Base-by-base conservation (phyloP, 2,888 invertebrate genomes). In the Zaprionus obscuricornis region DNA sequence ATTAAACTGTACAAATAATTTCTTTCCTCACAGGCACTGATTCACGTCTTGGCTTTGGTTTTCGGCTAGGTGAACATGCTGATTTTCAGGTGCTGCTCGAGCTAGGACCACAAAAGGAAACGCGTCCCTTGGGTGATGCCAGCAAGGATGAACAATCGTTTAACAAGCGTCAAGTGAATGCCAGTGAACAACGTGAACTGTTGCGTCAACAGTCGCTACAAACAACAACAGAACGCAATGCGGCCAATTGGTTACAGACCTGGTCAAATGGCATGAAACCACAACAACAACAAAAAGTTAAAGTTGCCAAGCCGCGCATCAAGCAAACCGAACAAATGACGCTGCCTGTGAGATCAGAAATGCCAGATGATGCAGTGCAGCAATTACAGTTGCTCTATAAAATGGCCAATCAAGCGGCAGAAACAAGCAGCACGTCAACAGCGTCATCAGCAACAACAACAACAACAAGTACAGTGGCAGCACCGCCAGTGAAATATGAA, bases 31-130 rank as follows among this genome's bases (percentile, higher is more conserved):
- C 90, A 96, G 96, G 96, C 26, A 95, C 95, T 2, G 96, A 96
- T 86, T 95, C 95, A 0, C 92, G 95, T 14, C 86, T 96, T 7
- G 96, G 96, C 0, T 93, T 96, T 76, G 96, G 96, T 0, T 96
- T 95, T 85, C 93, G 95, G 1, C 91, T 96, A 33, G 96, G 96
- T 0, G 93, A 95, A 84, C 94, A 96, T 88, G 96, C 96, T 0
- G 96, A 96, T 89, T 94, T 96, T 83, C 96, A 96, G 87, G 92
- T 96, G 1, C 83, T 95, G 70, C 86, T 95, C 1, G 96, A 96
- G 86, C 87, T 96, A 17, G 96, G 96, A 0, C 96, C 96, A 0
- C 96, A 96, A 88, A 94, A 92, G 1, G 92, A 95, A 64, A 96
- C 96, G 0, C 92, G 93, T 62, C 92, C 93, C 1, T 90, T 96